Evolutionary conservation across 2,797 vertebrate species (phyloP).

Genomic region (Chelon labrosus): DNA sequence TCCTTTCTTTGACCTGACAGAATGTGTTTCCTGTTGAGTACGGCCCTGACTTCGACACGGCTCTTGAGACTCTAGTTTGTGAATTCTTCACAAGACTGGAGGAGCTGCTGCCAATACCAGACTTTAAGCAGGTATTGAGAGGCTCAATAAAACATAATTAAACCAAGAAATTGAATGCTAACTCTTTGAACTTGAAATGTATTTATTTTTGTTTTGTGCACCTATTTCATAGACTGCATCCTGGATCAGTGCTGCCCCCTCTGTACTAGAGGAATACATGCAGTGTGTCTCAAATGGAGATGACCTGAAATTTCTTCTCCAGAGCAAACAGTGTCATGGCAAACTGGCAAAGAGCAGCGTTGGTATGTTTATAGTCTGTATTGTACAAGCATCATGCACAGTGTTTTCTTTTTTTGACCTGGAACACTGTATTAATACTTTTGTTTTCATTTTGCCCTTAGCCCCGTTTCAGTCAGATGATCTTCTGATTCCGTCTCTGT

Average conservation of each 20-base stretch:
- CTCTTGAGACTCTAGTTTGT: conserved; percentile 81
- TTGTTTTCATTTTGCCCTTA: conserved; percentile 27
- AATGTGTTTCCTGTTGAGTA: conserved; percentile 84
- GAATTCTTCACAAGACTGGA: conserved; percentile 82
- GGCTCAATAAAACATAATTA: neutral
- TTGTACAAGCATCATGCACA: neutral
- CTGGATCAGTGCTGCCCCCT: conserved; percentile 80
- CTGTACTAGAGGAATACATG: conserved; percentile 83
- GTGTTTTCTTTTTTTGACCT: neutral
- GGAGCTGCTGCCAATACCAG: conserved; percentile 81
- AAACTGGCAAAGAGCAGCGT: conserved; percentile 76
- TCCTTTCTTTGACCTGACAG: conserved; percentile 46
- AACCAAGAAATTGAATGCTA: neutral
- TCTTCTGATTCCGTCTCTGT: conserved; percentile 80
- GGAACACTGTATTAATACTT: neutral
- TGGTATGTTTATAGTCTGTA: conserved; percentile 53
- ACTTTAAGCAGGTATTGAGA: conserved; percentile 79
- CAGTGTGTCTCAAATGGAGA: conserved; percentile 83
- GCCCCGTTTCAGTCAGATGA: conserved; percentile 81
- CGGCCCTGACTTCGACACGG: conserved; percentile 81
- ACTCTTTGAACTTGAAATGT: accelerated
- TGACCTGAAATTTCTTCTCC: conserved; percentile 83
- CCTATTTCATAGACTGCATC: conserved; percentile 72
- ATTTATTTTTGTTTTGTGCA: neutral
- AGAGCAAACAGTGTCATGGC: conserved; percentile 83